Evolutionary conservation across 1,140 invertebrate species (phyloP), one percentile per base, ranked within the genome.

Genomic region (Cherax destructor): DNA sequence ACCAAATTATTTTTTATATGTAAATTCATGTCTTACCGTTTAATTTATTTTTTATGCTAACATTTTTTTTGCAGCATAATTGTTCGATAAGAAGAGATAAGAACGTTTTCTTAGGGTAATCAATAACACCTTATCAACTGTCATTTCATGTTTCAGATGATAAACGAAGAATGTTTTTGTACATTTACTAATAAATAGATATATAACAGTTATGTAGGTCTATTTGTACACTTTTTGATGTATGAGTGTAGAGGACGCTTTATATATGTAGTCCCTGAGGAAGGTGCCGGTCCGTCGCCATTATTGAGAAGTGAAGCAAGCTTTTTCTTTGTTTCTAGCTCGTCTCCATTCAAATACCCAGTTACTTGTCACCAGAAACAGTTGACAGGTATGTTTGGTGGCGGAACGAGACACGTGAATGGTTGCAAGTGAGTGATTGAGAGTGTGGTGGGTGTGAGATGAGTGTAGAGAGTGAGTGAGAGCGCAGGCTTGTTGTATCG

Each of bases 401-500:
- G 24, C 76, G 13, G 21, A 41, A 78, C 11, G 49, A 0, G 30
- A 41, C 6, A 47, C 1, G 52, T 47, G 3, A 10, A 78, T 4
- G 24, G 13, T 78, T 10, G 30, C 2, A 24, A 7, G 24, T 9
- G 30, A 47, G 76, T 4, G 76, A 41, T 13, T 1, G 30, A 41
- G 30, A 2, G 18, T 30, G 49, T 13, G 13, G 52, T 83, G 50
- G 56, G 61, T 18, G 61, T 65, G 61, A 18, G 13, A 65, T 11
- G 13, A 18, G 61, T 65, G 61, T 6, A 65, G 16, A 2, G 0
- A 24, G 81, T 47, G 52, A 1, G 47, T 30, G 1, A 69, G 61
- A 49, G 81, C 81, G 81, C 81, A 83, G 81, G 81, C 49, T 49
- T 69, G 81, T 41, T 41, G 30, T 41, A 41, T 41, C 30, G 30